Evolutionary conservation across 1,140 invertebrate species (phyloP).

Genomic region (Drosophila ficusphila): DNA sequence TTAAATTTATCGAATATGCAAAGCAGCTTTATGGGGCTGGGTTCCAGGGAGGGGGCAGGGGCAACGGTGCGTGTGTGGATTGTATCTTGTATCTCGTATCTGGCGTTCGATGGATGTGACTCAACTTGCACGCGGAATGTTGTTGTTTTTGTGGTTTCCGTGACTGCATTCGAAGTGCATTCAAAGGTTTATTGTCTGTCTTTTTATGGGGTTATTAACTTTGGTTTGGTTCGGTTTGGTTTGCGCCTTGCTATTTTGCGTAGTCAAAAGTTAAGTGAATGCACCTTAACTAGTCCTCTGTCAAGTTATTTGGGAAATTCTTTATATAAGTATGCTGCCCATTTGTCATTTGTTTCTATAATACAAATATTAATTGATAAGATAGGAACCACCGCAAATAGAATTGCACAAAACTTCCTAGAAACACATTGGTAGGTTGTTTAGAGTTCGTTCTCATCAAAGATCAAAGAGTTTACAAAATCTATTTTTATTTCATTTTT

Average conservation of each 20-base stretch:
- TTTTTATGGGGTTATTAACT: slow-evolving; percentile 79
- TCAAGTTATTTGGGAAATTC: background rate
- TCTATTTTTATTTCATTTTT: too few relatives aligned
- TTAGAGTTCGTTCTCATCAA: too few relatives aligned
- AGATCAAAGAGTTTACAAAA: too few relatives aligned
- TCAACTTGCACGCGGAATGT: slow-evolving; percentile 48
- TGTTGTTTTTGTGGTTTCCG: slow-evolving; percentile 41
- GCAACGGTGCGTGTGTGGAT: slow-evolving; percentile 48
- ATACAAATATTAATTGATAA: too few relatives aligned
- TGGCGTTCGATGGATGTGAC: slow-evolving; percentile 62
- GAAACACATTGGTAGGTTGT: too few relatives aligned
- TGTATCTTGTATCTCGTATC: slow-evolving; percentile 36
- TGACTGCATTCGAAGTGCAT: slow-evolving; percentile 67
- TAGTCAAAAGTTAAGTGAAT: slow-evolving; percentile 22
- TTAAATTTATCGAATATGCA: slow-evolving; percentile 63
- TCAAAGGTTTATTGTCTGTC: slow-evolving; percentile 63
- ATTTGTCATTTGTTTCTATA: too few relatives aligned
- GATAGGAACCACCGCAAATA: too few relatives aligned
- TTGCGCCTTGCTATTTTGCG: slow-evolving; percentile 45
- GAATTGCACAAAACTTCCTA: too few relatives aligned
- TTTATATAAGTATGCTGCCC: too few relatives aligned
- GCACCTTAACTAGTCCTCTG: background rate
- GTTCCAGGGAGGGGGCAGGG: background rate
- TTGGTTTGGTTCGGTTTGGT: slow-evolving; percentile 18
- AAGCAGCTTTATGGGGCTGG: slow-evolving; percentile 60